Conservation (phyloP, 92 coral and sea anemone genomes). For the Umimayanthus chanpuru region DNA sequence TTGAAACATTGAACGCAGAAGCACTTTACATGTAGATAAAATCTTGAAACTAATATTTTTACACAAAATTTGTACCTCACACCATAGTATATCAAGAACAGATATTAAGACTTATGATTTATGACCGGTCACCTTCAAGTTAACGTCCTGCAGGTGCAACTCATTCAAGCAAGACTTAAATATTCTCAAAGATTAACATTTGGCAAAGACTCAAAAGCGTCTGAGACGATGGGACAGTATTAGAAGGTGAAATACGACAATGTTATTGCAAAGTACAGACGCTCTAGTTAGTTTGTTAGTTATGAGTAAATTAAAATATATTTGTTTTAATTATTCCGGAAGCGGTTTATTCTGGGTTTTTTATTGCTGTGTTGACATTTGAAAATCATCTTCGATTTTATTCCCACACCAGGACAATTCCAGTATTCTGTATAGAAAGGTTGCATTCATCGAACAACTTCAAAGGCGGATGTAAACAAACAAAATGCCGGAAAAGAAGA, state of each 20-base stretch:
- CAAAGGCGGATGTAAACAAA: constrained; percentile 5
- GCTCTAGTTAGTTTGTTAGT: not conserved
- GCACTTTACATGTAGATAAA: too few species aligned
- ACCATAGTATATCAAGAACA: not conserved
- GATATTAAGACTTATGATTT: not conserved
- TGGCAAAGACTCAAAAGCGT: not conserved
- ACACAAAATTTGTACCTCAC: not conserved
- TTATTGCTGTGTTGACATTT: not conserved
- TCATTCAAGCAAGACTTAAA: not conserved
- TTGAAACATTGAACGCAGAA: not conserved
- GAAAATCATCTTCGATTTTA: not conserved
- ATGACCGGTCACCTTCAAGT: too few species aligned
- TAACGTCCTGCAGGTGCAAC: not conserved
- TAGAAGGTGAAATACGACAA: not conserved
- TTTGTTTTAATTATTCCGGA: not conserved
- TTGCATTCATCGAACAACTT: not conserved
- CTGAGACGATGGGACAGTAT: not conserved
- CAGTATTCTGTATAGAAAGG: not conserved
- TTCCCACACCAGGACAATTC: constrained; percentile 29
- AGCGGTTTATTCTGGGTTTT: not conserved
- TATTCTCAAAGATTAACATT: too few species aligned
- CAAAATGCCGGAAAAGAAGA: constrained; percentile 13
- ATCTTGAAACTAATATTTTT: too few species aligned
- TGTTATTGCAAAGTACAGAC: too few species aligned
- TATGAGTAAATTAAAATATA: not conserved